A percentile compares a stretch with the other conserved stretches of the same genome.
Conservation (phyloP, 2,888 invertebrate genomes). For the Balanococcus diminutus region DNA sequence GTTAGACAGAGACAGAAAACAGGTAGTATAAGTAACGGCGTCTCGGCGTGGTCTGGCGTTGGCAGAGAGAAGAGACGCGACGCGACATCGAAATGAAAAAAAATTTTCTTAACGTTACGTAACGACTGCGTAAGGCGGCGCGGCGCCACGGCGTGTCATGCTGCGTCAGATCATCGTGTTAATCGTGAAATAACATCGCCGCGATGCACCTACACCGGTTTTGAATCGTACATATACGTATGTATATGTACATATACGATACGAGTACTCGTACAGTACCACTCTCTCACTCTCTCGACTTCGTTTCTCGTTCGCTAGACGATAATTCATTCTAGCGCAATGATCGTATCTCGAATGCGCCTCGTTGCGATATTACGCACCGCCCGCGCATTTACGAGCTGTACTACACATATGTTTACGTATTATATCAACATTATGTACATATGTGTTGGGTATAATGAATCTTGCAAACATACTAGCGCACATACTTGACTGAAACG, state of each 20-base stretch:
- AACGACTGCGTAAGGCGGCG: background rate
- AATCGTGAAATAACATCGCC: constrained; percentile 1
- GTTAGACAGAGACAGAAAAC: too few relatives aligned
- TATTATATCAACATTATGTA: background rate
- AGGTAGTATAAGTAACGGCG: background rate
- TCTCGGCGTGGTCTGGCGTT: background rate
- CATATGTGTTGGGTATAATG: background rate
- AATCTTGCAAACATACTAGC: background rate
- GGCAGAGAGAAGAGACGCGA: background rate
- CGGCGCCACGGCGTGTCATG: background rate
- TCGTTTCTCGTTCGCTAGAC: background rate
- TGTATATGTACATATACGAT: background rate
- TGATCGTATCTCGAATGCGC: background rate
- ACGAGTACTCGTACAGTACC: background rate
- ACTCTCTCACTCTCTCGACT: background rate
- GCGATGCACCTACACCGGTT: constrained; percentile 8
- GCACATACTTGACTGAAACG: background rate
- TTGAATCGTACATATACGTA: background rate
- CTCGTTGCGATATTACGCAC: constrained; percentile 11
- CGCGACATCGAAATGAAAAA: background rate
- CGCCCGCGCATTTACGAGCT: background rate
- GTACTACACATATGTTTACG: background rate
- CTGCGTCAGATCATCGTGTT: background rate
- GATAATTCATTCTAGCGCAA: background rate
- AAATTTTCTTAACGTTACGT: background rate